Conservation (phyloP, 2,797 vertebrate genomes). For the Morelia viridis region DNA sequence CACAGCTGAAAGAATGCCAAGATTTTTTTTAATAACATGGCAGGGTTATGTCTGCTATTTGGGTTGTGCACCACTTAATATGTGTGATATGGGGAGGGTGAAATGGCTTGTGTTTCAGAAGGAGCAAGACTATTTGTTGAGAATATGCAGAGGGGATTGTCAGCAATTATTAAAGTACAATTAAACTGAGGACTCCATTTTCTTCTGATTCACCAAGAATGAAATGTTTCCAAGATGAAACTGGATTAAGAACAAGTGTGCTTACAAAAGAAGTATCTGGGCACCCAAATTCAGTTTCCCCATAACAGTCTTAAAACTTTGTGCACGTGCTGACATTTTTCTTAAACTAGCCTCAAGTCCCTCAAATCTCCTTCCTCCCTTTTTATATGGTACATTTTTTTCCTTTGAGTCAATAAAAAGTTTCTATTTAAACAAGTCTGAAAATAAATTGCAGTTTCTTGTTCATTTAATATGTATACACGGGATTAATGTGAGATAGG, state of each 20-base stretch:
- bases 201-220: background rate
- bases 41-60: background rate
- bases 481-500: background rate
- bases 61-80: background rate
- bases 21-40: background rate
- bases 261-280: background rate
- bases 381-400: background rate
- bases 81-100: background rate
- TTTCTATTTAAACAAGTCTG: background rate
- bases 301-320: background rate
- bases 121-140: background rate
- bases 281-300: background rate
- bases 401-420: background rate
- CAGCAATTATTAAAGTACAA: background rate
- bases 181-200: background rate
- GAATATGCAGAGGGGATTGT: background rate
- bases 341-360: background rate
- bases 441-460: background rate
- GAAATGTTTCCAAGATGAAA: background rate
- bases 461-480: background rate
- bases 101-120: background rate
- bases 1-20: background rate
- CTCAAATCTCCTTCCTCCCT: background rate
- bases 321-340: background rate
- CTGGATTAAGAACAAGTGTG: background rate